Percentiles rank a stretch among this genome's conserved stretches.
Evolutionary conservation across 2,113 vertebrate species (phyloP).

Genomic region (Leucopsar rothschildi): DNA sequence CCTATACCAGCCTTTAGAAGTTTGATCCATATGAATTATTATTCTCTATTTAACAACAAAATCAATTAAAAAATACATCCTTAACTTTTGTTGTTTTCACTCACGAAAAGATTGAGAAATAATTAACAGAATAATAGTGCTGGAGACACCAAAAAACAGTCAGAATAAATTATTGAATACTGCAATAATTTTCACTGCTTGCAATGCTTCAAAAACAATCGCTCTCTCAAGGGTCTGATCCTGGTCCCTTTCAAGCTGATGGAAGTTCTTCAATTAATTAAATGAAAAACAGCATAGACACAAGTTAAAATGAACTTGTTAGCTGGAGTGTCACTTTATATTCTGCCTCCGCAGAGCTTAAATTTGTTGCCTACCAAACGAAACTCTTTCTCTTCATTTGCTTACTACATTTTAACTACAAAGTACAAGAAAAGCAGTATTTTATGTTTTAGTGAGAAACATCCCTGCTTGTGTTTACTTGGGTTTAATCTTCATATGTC

Average conservation of each 20-base stretch:
- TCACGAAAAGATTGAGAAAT: conserved; percentile 27
- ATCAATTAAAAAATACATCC: neutral
- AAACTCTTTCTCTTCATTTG: neutral
- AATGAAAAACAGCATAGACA: neutral
- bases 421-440: neutral
- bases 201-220: conserved; percentile 2
- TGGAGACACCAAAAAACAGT: neutral
- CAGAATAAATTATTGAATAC: neutral
- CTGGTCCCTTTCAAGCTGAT: neutral
- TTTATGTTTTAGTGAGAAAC: neutral
- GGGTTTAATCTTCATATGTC: neutral
- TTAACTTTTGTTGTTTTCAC: conserved; percentile 29
- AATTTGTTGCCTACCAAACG: neutral
- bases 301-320: neutral
- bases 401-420: neutral
- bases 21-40: neutral
- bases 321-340: neutral
- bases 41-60: neutral
- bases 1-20: neutral
- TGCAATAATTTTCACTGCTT: neutral
- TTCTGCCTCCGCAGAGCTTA: neutral
- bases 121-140: neutral
- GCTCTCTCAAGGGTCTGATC: neutral
- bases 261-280: conserved; percentile 19
- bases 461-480: neutral